Conservation (phyloP, 2,797 vertebrate species). For the Enteromius thamalakanensis region DNA sequence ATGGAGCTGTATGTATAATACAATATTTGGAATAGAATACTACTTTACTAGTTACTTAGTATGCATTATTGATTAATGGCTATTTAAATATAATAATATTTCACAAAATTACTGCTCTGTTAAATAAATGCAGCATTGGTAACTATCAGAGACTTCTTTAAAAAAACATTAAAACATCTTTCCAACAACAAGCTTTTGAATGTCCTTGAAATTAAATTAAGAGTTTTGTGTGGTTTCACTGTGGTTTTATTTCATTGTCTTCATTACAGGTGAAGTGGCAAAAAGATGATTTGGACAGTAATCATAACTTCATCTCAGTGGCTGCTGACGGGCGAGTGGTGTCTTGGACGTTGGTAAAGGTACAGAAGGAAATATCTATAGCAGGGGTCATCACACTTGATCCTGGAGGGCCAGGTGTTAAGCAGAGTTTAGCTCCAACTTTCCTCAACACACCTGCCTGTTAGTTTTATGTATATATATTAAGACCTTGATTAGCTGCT, state of each 20-base stretch:
- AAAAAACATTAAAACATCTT: not conserved
- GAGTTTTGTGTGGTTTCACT: not conserved
- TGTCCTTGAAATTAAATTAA: not conserved
- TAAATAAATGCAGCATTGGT: not conserved
- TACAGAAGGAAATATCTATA: not conserved
- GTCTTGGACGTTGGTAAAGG: constrained; percentile 95
- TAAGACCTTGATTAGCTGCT: too few relatives aligned
- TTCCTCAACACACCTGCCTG: too few relatives aligned
- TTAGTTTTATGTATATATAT: too few relatives aligned
- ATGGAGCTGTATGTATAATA: not conserved
- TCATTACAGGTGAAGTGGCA: constrained; percentile 90
- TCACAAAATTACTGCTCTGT: not conserved
- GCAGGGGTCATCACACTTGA: too few relatives aligned
- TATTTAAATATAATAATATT: not conserved
- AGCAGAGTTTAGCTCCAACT: too few relatives aligned
- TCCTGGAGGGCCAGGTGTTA: too few relatives aligned
- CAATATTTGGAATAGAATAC: not conserved
- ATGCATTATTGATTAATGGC: not conserved
- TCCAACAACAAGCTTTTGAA: not conserved
- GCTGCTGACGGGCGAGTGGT: constrained; percentile 92
- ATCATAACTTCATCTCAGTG: constrained; percentile 93
- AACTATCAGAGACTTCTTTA: not conserved
- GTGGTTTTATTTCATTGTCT: not conserved
- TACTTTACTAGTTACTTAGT: not conserved
- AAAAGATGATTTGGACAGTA: constrained; percentile 90